Evolutionary conservation across 2,113 vertebrate genomes (phyloP).

Genomic region (Geococcyx californianus): DNA sequence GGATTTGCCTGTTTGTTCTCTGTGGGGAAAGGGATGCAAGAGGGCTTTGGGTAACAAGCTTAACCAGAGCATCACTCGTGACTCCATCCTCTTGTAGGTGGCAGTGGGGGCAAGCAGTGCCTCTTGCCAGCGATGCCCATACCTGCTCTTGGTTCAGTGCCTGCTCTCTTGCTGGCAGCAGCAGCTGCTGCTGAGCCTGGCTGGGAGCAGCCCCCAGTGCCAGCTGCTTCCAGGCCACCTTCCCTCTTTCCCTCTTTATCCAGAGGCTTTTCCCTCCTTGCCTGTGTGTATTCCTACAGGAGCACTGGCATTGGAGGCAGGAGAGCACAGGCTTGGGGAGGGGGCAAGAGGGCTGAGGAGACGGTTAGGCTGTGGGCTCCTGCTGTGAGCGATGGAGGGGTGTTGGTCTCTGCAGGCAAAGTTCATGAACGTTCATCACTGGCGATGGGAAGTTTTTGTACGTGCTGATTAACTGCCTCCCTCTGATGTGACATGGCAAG

Average conservation of each 20-base stretch:
- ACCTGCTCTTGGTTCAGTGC: not conserved
- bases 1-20: not conserved
- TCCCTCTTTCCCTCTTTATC: not conserved
- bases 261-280: not conserved
- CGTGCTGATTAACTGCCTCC: slow-evolving; percentile 35
- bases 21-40: not conserved
- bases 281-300: fast-evolving
- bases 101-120: not conserved
- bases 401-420: not conserved
- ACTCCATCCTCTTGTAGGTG: not conserved
- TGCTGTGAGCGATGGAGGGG: not conserved
- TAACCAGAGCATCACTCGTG: not conserved
- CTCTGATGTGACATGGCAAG: not conserved
- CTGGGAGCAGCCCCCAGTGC: not conserved
- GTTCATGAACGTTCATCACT: not conserved
- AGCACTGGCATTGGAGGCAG: fast-evolving
- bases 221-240: not conserved
- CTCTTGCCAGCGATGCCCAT: not conserved
- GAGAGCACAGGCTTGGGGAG: fast-evolving
- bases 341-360: not conserved
- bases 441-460: not conserved
- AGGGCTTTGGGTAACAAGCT: not conserved
- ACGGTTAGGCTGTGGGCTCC: not conserved
- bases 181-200: not conserved
- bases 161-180: not conserved